Evolutionary conservation across 2,113 vertebrate species (phyloP), one percentile per base, ranked within the genome.

Genomic region (Anhinga anhinga): DNA sequence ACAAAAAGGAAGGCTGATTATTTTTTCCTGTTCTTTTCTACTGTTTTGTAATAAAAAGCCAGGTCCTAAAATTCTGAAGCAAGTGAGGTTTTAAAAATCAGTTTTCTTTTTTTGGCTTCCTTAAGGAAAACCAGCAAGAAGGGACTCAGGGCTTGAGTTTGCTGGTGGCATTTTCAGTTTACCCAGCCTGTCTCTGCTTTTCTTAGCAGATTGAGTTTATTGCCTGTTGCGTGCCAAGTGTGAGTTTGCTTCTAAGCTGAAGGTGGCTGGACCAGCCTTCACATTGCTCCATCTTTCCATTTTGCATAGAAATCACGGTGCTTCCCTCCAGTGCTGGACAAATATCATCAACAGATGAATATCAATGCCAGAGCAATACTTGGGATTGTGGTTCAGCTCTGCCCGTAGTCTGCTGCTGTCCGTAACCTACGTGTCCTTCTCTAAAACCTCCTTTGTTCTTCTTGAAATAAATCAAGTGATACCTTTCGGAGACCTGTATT

Each of bases 111-210:
- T 84, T 53, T 70, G 73, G 27, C 69, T 81, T 44, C 5, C 44
- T 55, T 73, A 52, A 36, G 58, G 45, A 65, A 65, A 13, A 78
- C 13, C 27, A 45, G 6, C 44, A 76, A 84, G 65, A 86, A 52
- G 29, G 40, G 38, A 34, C 47, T 61, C 19, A 11, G 56, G 56
- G 61, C 52, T 76, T 65, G 12, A 42, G 53, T 82, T 76, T 82
- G 16, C 42, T 69, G 45, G 26, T 82, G 53, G 32, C 62, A 45
- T 96, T 90, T 91, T 65, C 72, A 53, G 34, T 74, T 93, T 93
- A 40, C 56, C 40, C n/a, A 63, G 34, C 14, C 30, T 34, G 20
- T 45, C 25, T 72, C 56, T 84, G 44, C 56, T 65, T 67, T 52
- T 53, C 76, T 32, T n/a, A 85, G 70, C 76, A 73, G 36, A 42